Percentiles rank a stretch among this genome's conserved stretches.
Evolutionary conservation across 1,140 invertebrate species (phyloP).

Genomic region (Limonius californicus): DNA sequence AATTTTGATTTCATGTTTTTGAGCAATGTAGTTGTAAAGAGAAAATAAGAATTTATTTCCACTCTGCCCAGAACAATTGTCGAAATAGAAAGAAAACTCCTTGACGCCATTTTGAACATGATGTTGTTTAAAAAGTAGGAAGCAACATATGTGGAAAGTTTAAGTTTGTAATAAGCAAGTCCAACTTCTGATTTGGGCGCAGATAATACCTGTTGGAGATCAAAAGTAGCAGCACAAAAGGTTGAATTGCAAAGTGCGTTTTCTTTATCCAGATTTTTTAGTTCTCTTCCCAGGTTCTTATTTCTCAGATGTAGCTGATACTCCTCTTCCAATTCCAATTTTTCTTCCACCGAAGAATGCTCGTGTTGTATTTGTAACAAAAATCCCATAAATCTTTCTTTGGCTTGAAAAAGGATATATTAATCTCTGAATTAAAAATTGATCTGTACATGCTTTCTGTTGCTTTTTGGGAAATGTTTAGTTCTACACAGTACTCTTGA

Average conservation of each 20-base stretch:
- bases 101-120: slow-evolving; percentile 28
- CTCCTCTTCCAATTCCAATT: not conserved
- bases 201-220: slow-evolving; percentile 1
- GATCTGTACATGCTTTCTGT: not conserved
- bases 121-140: slow-evolving; percentile 48
- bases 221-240: slow-evolving; percentile 3
- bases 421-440: not conserved
- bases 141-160: slow-evolving; percentile 47
- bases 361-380: not conserved
- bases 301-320: not conserved
- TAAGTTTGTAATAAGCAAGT: slow-evolving; percentile 16
- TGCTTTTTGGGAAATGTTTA: not conserved
- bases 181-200: slow-evolving; percentile 4
- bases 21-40: slow-evolving; percentile 16
- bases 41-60: slow-evolving; percentile 31
- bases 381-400: not conserved
- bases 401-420: not conserved
- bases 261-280: not conserved
- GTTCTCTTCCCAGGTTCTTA: not conserved
- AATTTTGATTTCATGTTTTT: slow-evolving; percentile 34
- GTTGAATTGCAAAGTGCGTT: not conserved
- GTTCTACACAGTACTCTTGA: not conserved
- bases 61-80: slow-evolving; percentile 39
- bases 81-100: slow-evolving; percentile 40
- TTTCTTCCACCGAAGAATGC: not conserved